Base-by-base conservation (phyloP, 2,113 vertebrate genomes). In the Lepisosteus osseus region DNA sequence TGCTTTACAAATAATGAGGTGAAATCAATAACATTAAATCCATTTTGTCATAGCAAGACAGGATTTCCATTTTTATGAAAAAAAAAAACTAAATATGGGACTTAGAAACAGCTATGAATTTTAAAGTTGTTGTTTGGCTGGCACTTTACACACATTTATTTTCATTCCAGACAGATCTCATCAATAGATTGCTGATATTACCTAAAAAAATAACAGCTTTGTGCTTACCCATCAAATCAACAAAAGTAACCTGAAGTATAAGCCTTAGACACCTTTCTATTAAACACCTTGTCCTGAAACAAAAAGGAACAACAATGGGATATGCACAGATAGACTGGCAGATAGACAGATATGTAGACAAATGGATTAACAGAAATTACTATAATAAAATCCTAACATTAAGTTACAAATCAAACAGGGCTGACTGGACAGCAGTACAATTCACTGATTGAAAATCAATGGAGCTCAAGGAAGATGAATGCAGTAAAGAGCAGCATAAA, bases 21-120 rank as follows among this genome's bases (percentile, higher is more conserved):
- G 44, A 66, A 78, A 74, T 64, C 3, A 69, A 61, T 42, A 29
- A 12, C 40, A 1, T 65, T 41, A 6, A 54, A 73, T 71, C 29
- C 61, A 29, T 68, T 73, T 54, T 5, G 4, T 62, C 15, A 54
- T 65, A 40, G 17, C n/a, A 57, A 57, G 67, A 55, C 6, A 40
- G 42, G 13, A 13, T 41, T 1, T 57, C 51, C 13, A 54, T 57
- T 57, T 67, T 67, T 3, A 47, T 3, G 6, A 42, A 6, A 68
- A 68, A 68, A 68, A 56, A 17, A 41, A 64, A 64, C 1, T n/a
- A 59, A 59, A 5, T n/a, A 59, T 5, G n/a, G 57, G 4, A 5
- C n/a, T 5, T 5, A 59, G 14, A 6, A 7, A 15, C 44, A 67
- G 7, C n/a, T 7, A 67, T 5, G 57, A 4, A 3, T 59, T 59